Percentiles rank a stretch among this genome's conserved stretches.
Conservation (phyloP, 2,113 vertebrate species). For the Catagonus wagneri region DNA sequence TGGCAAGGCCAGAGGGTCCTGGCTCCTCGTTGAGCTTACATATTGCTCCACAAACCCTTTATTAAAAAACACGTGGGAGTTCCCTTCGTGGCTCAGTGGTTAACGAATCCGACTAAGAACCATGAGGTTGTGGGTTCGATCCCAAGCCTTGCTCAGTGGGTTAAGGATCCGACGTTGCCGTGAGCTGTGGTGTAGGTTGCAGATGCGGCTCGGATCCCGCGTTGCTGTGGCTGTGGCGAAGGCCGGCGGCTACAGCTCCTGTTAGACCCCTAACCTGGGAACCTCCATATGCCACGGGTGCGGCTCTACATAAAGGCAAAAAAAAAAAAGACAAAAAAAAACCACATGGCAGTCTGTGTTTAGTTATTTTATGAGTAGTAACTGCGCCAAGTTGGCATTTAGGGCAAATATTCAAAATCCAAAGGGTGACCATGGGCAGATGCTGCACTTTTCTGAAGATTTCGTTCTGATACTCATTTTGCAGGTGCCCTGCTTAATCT, state of each 20-base stretch:
- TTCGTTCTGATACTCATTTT: accelerated
- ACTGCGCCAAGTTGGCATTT: neutral
- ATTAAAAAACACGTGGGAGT: neutral
- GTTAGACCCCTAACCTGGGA: too few species aligned
- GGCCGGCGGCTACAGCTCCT: too few species aligned
- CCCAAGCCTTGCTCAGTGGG: too few species aligned
- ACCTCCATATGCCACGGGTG: too few species aligned
- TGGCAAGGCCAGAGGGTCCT: neutral
- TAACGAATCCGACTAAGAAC: neutral
- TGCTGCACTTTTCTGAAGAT: neutral
- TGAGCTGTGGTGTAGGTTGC: too few species aligned
- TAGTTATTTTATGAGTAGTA: neutral
- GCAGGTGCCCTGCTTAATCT: accelerated
- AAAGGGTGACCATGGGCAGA: accelerated
- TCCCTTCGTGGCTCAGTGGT: neutral
- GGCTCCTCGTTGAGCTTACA: neutral
- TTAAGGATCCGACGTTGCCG: too few species aligned
- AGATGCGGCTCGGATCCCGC: too few species aligned
- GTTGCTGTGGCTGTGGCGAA: too few species aligned
- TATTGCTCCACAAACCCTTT: neutral
- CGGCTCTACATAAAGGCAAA: too few species aligned
- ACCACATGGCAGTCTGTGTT: neutral
- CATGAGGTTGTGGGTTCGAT: too few species aligned
- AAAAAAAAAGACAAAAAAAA: neutral
- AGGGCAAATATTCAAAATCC: neutral